phyloP scores from a whole-genome alignment of 2,113 vertebrate species.

The Galemys pyrenaicus region DNA sequence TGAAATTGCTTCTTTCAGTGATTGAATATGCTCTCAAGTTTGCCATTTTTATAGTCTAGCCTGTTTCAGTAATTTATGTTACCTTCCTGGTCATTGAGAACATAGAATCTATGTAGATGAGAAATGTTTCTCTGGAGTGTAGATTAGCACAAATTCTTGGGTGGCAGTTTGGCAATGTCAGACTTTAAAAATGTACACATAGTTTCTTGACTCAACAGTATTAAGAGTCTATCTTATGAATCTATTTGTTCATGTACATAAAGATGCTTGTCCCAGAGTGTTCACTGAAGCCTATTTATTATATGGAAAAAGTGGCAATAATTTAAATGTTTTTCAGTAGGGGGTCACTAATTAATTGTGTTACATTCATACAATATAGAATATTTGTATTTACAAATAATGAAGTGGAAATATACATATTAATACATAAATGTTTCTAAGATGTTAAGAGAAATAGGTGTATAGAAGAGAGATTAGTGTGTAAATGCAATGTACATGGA shows the following conservation, averaged over 20 bases:
- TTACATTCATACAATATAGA: not conserved
- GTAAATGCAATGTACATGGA: not conserved
- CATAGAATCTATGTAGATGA: not conserved
- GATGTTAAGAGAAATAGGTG: not conserved
- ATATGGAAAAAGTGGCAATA: not conserved
- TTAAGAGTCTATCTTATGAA: not conserved
- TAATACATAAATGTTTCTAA: not conserved
- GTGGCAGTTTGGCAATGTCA: not conserved
- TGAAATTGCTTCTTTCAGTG: not conserved
- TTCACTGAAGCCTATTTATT: not conserved
- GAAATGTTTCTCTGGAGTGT: not conserved
- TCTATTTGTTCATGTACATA: not conserved
- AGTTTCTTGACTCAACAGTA: not conserved
- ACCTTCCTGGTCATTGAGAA: not conserved
- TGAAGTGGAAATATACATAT: not conserved
- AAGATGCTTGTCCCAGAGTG: slow-evolving; percentile 4
- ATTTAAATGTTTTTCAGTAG: not conserved
- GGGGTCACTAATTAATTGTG: not conserved
- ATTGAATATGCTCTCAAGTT: not conserved
- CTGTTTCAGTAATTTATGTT: not conserved
- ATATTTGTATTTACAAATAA: not conserved
- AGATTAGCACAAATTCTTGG: not conserved
- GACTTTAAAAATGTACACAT: not conserved
- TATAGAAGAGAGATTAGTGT: not conserved
- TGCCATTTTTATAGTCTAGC: not conserved